A percentile compares a stretch with the other conserved stretches of the same genome.
Evolutionary conservation across 2,113 vertebrate genomes (phyloP).

Genomic region (Ophiodon elongatus): DNA sequence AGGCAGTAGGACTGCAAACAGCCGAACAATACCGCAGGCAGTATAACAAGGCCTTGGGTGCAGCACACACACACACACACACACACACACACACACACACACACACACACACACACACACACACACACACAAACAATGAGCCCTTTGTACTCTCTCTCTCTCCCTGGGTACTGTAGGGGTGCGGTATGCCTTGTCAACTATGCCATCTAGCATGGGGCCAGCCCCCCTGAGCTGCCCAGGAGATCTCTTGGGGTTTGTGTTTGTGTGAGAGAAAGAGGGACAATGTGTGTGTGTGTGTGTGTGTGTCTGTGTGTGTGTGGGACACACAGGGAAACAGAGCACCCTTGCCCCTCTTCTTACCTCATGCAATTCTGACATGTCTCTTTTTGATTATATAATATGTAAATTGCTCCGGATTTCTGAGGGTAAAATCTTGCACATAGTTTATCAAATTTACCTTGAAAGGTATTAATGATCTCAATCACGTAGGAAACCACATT

Average conservation of each 20-base stretch:
- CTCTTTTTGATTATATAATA: not conserved
- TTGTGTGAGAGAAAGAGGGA: not conserved
- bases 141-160: conserved; percentile 78
- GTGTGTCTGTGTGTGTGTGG: not conserved
- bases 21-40: conserved; percentile 66
- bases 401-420: not conserved
- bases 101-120: conserved; percentile 31
- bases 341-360: not conserved
- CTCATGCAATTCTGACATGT: not conserved
- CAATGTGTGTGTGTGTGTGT: not conserved
- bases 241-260: conserved; percentile 34
- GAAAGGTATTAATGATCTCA: no score
- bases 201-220: conserved; percentile 80
- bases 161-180: conserved; percentile 74
- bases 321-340: not conserved
- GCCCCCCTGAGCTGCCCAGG: conserved; percentile 58
- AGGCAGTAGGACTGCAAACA: conserved; percentile 61
- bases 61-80: conserved; percentile 60
- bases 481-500: not conserved
- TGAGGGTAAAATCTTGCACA: not conserved
- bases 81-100: no score
- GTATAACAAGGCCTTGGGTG: conserved; percentile 62
- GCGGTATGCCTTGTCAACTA: conserved; percentile 74
- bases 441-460: not conserved
- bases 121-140: conserved; percentile 57